Base-by-base conservation (phyloP, 2,888 invertebrate species). In the Limnephilus lunatus region DNA sequence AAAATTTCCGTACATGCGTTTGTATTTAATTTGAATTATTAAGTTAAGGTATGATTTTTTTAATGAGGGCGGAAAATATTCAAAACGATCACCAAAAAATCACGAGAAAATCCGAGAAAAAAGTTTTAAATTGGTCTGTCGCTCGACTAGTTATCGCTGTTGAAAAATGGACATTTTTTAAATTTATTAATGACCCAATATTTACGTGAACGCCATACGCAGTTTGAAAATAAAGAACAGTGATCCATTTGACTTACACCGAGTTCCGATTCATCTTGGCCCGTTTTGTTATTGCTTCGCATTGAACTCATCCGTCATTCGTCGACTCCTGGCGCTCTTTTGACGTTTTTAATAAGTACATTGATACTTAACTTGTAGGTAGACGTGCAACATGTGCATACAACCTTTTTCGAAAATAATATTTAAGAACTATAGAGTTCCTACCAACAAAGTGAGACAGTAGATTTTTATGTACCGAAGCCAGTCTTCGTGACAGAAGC, bases 291-390 rank as follows among this genome's bases (percentile, higher is more conserved):
- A 87, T 87, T 87, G 53, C 31, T 86, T 86, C 12, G 48, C 4
- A 12, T 53, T 31, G 14, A 87, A n/a, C 87, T 87, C 53, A 53
- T 87, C 87, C 87, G 87, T 53, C 87, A 87, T 53, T 25, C 68
- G n/a, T n/a, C 9, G 68, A 68, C 68, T 25, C 68, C 25, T n/a
- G n/a, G 19, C 9, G 2, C 30, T 14, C 53, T 30, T 7, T 87
- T 32, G 87, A 53, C 87, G 31, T 87, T 53, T 87, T 87, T 32
- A 30, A 30, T 48, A 30, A 53, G 68, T 68, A 25, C 68, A 1
- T 68, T 19, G 39, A 4, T 39, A 39, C 68, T 15, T 19, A 15
- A 19, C 7, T 19, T 7, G 19, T 19, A 53, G 9, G 9, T 68
- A 68, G 5, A 25, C 7, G n/a, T 68, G 68, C 68, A n/a, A 68